These are phyloP conservation scores for Patella pellucida DNA, from an alignment of 2,888 invertebrate species.

Conservation along the genomic window DNA sequence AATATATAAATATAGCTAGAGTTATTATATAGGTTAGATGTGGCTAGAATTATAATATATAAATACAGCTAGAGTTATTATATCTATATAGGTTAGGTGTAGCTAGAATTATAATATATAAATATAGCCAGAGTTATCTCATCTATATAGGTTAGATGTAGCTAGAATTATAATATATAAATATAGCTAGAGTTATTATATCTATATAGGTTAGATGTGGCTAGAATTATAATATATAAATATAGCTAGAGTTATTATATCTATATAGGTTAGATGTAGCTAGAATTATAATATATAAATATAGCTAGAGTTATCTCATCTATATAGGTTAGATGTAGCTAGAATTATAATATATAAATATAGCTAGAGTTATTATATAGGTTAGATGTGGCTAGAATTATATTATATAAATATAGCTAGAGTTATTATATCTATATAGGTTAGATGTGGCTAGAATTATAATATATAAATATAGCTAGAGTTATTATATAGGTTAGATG, in stretches of 20 bases:
- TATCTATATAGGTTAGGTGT: slow-evolving; percentile 61
- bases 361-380: slow-evolving; percentile 53
- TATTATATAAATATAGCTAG: slow-evolving; percentile 56
- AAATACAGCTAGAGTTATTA: slow-evolving; percentile 66
- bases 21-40: slow-evolving; percentile 62
- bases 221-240: slow-evolving; percentile 44
- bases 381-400: slow-evolving; percentile 55
- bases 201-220: slow-evolving; percentile 63
- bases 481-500: slow-evolving; percentile 62
- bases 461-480: neutral
- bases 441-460: slow-evolving; percentile 55
- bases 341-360: slow-evolving; percentile 28
- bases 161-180: slow-evolving; percentile 48
- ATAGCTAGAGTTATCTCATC: slow-evolving; percentile 67
- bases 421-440: slow-evolving; percentile 64
- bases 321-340: slow-evolving; percentile 61
- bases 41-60: slow-evolving; percentile 44
- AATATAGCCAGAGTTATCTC: slow-evolving; percentile 51
- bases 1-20: neutral
- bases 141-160: slow-evolving; percentile 61
- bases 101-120: slow-evolving; percentile 47
- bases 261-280: slow-evolving; percentile 61
- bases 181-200: slow-evolving; percentile 64
- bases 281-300: slow-evolving; percentile 45
- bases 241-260: slow-evolving; percentile 56